Evolutionary conservation across 1,140 invertebrate species (phyloP).

Genomic region (Cotesia glomerata): DNA sequence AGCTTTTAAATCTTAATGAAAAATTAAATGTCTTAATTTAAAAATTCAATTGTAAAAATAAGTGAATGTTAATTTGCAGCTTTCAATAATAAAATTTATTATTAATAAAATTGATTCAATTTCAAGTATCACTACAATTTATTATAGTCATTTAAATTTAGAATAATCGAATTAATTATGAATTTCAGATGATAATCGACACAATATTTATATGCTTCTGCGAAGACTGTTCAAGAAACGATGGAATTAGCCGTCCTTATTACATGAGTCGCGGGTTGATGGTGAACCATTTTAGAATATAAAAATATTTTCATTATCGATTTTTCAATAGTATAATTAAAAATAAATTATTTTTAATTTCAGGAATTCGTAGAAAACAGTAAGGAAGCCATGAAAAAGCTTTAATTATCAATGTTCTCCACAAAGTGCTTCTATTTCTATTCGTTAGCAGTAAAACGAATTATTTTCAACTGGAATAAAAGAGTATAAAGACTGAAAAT

Average conservation of each 20-base stretch:
- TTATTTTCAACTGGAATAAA: neutral
- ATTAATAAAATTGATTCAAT: no score
- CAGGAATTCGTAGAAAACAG: conserved; percentile 73
- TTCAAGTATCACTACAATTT: no score
- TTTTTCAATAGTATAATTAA: neutral
- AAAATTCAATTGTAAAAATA: no score
- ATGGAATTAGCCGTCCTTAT: conserved; percentile 75
- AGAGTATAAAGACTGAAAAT: conserved; percentile 1
- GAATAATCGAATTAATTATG: conserved; percentile 16
- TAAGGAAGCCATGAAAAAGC: conserved; percentile 63
- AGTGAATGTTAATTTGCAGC: no score
- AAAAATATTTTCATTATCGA: conserved; percentile 10
- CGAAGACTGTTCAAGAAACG: conserved; percentile 77
- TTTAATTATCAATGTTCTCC: neutral
- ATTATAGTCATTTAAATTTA: neutral
- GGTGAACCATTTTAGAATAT: conserved; percentile 51
- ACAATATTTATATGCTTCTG: conserved; percentile 86
- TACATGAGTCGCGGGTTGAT: conserved; percentile 79
- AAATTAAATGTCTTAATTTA: no score
- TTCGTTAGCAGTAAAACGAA: neutral
- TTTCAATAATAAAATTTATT: no score
- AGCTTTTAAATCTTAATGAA: no score
- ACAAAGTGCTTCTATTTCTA: no score
- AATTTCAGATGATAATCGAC: conserved; percentile 76
- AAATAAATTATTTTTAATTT: conserved; percentile 23